A percentile compares a stretch with the other conserved stretches of the same genome.
Conservation (phyloP, 2,113 vertebrate species). For the Tragelaphus buxtoni region DNA sequence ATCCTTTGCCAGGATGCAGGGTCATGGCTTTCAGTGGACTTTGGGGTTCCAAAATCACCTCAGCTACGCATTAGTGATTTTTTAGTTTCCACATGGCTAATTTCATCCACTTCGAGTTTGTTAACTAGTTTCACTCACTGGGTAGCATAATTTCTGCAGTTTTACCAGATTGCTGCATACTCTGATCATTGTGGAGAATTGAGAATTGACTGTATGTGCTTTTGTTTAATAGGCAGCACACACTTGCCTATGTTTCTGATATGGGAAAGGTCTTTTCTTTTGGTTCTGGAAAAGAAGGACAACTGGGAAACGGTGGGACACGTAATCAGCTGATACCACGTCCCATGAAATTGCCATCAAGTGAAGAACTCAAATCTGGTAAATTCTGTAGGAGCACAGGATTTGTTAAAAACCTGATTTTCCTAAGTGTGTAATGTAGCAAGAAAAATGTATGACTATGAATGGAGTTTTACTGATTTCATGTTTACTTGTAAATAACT, state of each 20-base stretch:
- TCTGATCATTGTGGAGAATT: not conserved
- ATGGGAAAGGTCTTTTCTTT: constrained; percentile 79
- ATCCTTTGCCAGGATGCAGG: not conserved
- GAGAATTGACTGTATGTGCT: not conserved
- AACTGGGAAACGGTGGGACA: constrained; percentile 54
- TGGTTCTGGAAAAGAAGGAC: constrained; percentile 73
- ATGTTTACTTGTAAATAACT: not conserved
- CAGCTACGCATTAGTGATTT: not conserved
- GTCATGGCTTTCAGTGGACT: not conserved
- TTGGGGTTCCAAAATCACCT: not conserved
- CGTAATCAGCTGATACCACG: constrained; percentile 44
- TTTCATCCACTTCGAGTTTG: not conserved
- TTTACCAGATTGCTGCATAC: not conserved
- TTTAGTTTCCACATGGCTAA: not conserved
- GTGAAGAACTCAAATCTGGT: constrained; percentile 57
- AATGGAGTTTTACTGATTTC: not conserved
- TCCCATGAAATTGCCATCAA: constrained; percentile 31
- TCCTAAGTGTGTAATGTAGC: not conserved
- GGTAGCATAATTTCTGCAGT: not conserved
- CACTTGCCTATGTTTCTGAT: constrained; percentile 74
- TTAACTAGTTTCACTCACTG: not conserved
- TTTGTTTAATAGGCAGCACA: constrained; percentile 76
- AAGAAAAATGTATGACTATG: not conserved
- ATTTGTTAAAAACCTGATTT: not conserved
- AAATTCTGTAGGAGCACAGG: not conserved